Base-by-base conservation (phyloP, 92 coral and sea anemone species). In the Virgularia gustaviana region DNA sequence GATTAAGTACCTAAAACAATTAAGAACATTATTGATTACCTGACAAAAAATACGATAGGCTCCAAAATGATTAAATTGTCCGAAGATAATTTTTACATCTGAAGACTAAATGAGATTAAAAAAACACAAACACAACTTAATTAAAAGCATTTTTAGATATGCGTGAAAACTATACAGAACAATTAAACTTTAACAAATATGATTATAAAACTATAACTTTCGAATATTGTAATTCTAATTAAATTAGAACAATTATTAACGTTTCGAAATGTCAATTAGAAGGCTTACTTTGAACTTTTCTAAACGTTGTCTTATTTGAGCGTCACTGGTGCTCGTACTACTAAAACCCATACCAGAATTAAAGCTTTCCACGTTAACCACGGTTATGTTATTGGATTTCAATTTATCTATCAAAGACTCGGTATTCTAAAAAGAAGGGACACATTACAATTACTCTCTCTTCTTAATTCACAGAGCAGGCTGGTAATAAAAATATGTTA, bases 1-100 rank as follows among this genome's bases (percentile, higher is more conserved):
- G n/a, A n/a, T n/a, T n/a, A n/a, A n/a, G n/a, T n/a, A n/a, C n/a
- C n/a, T n/a, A n/a, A n/a, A n/a, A n/a, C n/a, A n/a, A n/a, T n/a
- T n/a, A n/a, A n/a, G n/a, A n/a, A n/a, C n/a, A n/a, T n/a, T n/a
- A n/a, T n/a, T n/a, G n/a, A n/a, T 47, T 36, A 91, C 97, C 88
- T 89, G 79, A 58, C 97, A 91, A 67, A 91, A 91, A 30, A 91
- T 71, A 10, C 76, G 49, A 43, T 62, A 70, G n/a, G 97, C 97
- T 32, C 72, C 89, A 29, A 67, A 45, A 0, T 27, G 12, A n/a
- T 61, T 79, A 36, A 91, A 79, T 31, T 84, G 89, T 10, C 90
- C 91, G 6, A 88, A 33, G 33, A 81, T 83, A 36, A 91, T 91
- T 73, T 87, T 89, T 22, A 84, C 62, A 49, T 89, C 97, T 6